These are phyloP conservation scores for Meganola albula DNA, from an alignment of 2,888 invertebrate species.

Conservation along the genomic window DNA sequence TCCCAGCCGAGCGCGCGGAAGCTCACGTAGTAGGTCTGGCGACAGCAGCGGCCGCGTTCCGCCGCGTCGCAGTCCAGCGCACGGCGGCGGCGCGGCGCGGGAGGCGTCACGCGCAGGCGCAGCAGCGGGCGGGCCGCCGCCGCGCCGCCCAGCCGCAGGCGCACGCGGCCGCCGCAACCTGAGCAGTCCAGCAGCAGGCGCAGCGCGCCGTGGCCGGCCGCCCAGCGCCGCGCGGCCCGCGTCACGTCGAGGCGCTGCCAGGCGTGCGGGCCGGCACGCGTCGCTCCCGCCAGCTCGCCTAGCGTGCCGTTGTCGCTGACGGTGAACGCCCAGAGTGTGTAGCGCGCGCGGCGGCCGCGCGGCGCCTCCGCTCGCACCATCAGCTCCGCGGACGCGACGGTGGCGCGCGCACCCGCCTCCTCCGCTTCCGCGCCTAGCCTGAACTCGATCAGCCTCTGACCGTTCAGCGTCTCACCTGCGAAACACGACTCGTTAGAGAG, in stretches of 20 bases:
- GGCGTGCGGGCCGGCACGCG: constrained; percentile 80
- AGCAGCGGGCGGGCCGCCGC: constrained; percentile 88
- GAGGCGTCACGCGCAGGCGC: constrained; percentile 85
- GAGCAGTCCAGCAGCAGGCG: constrained; percentile 90
- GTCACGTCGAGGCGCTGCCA: constrained; percentile 94
- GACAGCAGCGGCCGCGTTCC: constrained; percentile 82
- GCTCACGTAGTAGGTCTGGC: constrained; percentile 93
- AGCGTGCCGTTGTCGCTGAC: constrained; percentile 81
- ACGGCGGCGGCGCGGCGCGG: constrained; percentile 84
- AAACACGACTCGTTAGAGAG: constrained; percentile 22
- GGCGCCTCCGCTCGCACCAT: constrained; percentile 79
- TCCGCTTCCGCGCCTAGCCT: constrained; percentile 81
- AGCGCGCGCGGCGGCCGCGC: constrained; percentile 60
- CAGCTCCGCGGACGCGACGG: constrained; percentile 87
- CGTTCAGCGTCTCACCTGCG: constrained; percentile 88
- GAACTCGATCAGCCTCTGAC: constrained; percentile 91
- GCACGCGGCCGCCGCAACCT: constrained; percentile 86
- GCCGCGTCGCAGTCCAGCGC: constrained; percentile 88
- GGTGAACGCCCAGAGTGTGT: constrained; percentile 85
- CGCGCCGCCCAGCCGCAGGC: constrained; percentile 78
- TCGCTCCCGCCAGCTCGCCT: constrained; percentile 60
- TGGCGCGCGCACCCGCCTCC: constrained; percentile 77
- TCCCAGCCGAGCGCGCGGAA: constrained; percentile 95
- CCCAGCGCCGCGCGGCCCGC: constrained; percentile 85
- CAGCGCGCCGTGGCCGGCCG: constrained; percentile 71